These are phyloP conservation scores for Spicauda simplicius DNA, from an alignment of 2,888 invertebrate genomes.

Conservation along the genomic window DNA sequence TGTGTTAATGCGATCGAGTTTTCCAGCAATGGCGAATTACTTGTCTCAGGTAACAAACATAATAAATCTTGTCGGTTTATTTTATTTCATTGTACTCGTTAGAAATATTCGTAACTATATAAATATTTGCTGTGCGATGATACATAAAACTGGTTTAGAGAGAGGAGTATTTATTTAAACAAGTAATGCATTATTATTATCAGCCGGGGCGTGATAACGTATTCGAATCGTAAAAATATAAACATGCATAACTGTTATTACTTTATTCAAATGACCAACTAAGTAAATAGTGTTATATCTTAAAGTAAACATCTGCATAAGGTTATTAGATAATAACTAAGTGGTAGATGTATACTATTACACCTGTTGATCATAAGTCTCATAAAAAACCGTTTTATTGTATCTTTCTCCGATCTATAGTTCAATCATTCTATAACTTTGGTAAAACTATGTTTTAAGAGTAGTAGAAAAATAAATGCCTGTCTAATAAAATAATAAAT, in stretches of 20 bases:
- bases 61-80: neutral
- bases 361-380: neutral
- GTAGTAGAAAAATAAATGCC: no score
- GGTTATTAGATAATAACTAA: neutral
- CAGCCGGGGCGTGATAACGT: constrained; percentile 33
- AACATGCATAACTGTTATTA: constrained; percentile 2
- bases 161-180: neutral
- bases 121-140: neutral
- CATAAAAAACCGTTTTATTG: no score
- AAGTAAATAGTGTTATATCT: neutral
- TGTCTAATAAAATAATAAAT: no score
- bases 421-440: no score
- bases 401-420: no score
- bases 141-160: neutral
- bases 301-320: neutral
- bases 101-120: neutral
- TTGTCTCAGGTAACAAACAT: constrained; percentile 88
- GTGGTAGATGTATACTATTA: neutral
- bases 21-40: constrained; percentile 93
- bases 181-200: constrained; percentile 33
- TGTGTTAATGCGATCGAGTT: constrained; percentile 99
- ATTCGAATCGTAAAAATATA: constrained; percentile 16
- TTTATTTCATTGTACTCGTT: neutral
- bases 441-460: no score
- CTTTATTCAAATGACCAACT: neutral